These are phyloP conservation scores for Helostoma temminkii DNA, from an alignment of 2,797 vertebrate species.

Conservation along the genomic window DNA sequence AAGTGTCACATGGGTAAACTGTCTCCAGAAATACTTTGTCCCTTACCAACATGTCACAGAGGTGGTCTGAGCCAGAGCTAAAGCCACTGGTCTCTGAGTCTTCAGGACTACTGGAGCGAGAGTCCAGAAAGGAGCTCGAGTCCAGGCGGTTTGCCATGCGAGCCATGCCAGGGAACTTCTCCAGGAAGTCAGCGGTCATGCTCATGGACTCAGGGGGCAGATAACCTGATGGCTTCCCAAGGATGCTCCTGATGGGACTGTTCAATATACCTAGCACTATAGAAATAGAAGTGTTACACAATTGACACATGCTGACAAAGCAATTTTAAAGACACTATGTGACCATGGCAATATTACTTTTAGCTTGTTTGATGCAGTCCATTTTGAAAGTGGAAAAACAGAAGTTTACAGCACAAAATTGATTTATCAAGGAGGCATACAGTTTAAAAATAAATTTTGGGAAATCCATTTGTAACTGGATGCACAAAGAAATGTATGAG, in stretches of 20 bases:
- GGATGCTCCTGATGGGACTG: constrained; percentile 88
- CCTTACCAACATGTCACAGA: constrained; percentile 88
- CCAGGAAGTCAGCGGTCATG: constrained; percentile 91
- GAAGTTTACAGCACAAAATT: constrained; percentile 6
- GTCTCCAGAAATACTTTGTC: background rate
- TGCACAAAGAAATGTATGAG: background rate
- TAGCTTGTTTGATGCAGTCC: background rate
- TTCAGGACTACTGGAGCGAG: constrained; percentile 96
- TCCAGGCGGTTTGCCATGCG: constrained; percentile 90
- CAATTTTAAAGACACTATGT: background rate
- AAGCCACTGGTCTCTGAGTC: constrained; percentile 99
- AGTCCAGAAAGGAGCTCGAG: constrained; percentile 92
- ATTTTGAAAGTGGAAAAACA: constrained; percentile 22
- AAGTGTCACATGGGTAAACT: too few relatives aligned
- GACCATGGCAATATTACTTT: background rate
- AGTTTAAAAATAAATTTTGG: constrained; percentile 22
- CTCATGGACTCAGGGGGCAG: constrained; percentile 89
- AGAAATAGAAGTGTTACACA: constrained; percentile 17
- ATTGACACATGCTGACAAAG: constrained; percentile 7
- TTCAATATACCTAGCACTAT: constrained; percentile 91
- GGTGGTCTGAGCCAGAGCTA: constrained; percentile 97
- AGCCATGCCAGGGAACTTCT: constrained; percentile 90
- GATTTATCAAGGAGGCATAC: constrained; percentile 14
- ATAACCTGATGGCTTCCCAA: constrained; percentile 88
- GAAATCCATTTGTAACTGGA: background rate